Evolutionary conservation across 2,888 invertebrate species (phyloP).

Genomic region (Cosmorhoe ocellata): DNA sequence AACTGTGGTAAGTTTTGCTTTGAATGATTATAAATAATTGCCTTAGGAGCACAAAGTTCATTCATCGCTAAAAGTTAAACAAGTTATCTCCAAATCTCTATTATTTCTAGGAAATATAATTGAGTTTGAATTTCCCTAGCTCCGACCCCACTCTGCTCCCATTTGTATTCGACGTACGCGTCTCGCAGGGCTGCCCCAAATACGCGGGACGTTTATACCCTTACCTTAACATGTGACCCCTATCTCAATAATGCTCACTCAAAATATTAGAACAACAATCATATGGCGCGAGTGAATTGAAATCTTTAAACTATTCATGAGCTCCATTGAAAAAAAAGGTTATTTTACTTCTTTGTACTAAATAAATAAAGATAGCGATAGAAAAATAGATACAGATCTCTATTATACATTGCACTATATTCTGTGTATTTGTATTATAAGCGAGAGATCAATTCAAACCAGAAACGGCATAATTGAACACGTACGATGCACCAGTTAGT

Average conservation of each 20-base stretch:
- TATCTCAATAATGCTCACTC: slow-evolving; percentile 59
- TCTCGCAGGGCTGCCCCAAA: slow-evolving; percentile 50
- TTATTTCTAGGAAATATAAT: background rate
- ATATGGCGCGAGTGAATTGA: background rate
- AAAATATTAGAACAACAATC: slow-evolving; percentile 49
- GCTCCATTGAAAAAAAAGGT: no score
- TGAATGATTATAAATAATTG: no score
- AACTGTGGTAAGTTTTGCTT: no score
- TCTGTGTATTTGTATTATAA: background rate
- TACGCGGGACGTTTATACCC: slow-evolving; percentile 53
- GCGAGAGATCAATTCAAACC: background rate
- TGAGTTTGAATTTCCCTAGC: slow-evolving; percentile 13
- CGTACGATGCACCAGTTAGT: slow-evolving; percentile 5
- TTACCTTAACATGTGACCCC: slow-evolving; percentile 61
- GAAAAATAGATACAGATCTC: no score
- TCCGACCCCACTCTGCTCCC: slow-evolving; percentile 35
- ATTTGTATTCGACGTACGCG: slow-evolving; percentile 59
- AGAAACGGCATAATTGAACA: slow-evolving; percentile 21
- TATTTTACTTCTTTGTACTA: no score
- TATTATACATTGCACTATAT: no score
- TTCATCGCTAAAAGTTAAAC: background rate
- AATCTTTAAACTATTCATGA: background rate
- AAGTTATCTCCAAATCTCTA: background rate
- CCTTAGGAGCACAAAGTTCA: background rate
- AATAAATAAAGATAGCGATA: no score